Conservation (phyloP, 2,888 invertebrate genomes). For the Meliscaeva auricollis region DNA sequence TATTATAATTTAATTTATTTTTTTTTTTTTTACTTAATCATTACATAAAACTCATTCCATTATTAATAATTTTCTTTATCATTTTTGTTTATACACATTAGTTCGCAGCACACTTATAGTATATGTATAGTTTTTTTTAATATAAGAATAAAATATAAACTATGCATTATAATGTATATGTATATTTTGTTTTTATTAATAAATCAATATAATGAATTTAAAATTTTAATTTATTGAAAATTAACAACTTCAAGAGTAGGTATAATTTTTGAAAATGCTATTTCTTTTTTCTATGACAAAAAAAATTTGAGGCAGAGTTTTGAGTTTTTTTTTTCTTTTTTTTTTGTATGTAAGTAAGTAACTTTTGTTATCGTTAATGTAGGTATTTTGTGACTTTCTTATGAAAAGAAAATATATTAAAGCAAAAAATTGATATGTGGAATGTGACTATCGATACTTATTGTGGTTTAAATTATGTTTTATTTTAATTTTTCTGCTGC, state of each 20-base stretch:
- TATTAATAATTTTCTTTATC: slow-evolving; percentile 24
- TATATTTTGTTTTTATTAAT: no score
- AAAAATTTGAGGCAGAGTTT: slow-evolving; percentile 26
- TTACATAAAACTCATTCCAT: slow-evolving; percentile 37
- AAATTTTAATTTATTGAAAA: slow-evolving; percentile 4
- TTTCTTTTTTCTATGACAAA: background rate
- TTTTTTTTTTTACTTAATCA: slow-evolving; percentile 50
- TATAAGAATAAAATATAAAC: slow-evolving; percentile 47
- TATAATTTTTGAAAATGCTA: background rate
- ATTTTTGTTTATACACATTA: slow-evolving; percentile 38
- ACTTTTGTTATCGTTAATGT: background rate
- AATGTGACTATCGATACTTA: slow-evolving; percentile 64
- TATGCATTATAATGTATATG: background rate
- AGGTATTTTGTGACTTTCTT: background rate
- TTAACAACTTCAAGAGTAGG: slow-evolving; percentile 7
- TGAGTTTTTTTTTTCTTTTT: background rate
- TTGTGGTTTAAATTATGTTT: slow-evolving; percentile 13
- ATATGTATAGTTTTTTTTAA: slow-evolving; percentile 43
- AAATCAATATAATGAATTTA: slow-evolving; percentile 41
- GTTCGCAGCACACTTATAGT: slow-evolving; percentile 64
- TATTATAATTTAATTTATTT: slow-evolving; percentile 54
- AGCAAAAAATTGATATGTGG: slow-evolving; percentile 67
- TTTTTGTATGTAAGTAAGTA: background rate
- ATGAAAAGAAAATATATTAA: slow-evolving; percentile 6
- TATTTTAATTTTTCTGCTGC: background rate